Evolutionary conservation across 2,888 invertebrate genomes (phyloP), one percentile per base, ranked within the genome.

Genomic region (Trachelus troglodyta): DNA sequence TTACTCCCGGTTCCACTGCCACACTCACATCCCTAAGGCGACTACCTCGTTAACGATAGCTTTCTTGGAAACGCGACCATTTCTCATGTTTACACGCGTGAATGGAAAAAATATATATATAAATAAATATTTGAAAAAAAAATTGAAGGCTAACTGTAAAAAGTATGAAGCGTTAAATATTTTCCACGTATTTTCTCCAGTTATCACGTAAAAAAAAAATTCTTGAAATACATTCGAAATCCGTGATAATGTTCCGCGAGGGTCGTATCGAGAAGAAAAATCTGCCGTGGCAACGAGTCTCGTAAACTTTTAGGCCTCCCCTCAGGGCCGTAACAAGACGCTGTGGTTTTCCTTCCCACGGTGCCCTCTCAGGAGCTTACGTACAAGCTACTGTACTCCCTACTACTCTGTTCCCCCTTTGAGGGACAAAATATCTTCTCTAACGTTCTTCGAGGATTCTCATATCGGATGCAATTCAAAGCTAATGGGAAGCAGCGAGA

Each of bases 391-490:
- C 40, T 15, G 9, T 56, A 56, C 6, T 56, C 23, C 9, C 40
- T 0, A 23, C 9, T 56, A 9, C 40, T 23, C 40, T 1, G 23
- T 23, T 40, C 9, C 40, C 23, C 23, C 40, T 56, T 56, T 15
- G 23, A 30, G 12, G 31, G 77, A 77, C 76, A 74, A 81, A 76
- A 81, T 78, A 81, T 79, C 74, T 81, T 73, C 75, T 37, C 40
- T 15, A 15, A 69, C 74, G 73, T 80, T 79, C 79, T 80, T 81
- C 79, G 74, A 74, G 76, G 69, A 73, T 79, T 77, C 73, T 82
- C 81, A 80, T 82, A 81, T 82, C 79, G 79, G 81, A 85, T 82
- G 84, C 83, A 83, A 84, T 84, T 81, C 77, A 80, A 77, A 77
- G 80, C 80, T 84, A 84, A 83, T 81, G 83, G 82, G 76, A 75